Evolutionary conservation across 2,888 invertebrate species (phyloP).

Genomic region (Pecten maximus): DNA sequence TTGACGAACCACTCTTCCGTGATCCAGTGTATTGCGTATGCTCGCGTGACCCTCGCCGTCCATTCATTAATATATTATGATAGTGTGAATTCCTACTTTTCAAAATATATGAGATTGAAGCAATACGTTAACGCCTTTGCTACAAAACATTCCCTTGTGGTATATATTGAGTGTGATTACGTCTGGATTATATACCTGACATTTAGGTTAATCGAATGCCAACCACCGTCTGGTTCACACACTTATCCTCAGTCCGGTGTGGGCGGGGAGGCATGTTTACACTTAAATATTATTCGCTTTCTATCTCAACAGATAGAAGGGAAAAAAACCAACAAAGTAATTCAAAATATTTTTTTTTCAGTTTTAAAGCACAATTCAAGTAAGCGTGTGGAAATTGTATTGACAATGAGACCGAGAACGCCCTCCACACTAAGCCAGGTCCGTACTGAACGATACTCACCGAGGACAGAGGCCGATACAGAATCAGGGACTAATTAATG

Average conservation of each 20-base stretch:
- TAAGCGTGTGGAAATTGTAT: neutral
- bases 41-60: neutral
- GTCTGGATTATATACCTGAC: neutral
- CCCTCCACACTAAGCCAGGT: neutral
- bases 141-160: neutral
- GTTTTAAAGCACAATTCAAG: neutral
- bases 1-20: neutral
- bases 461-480: neutral
- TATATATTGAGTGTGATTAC: neutral
- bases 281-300: neutral
- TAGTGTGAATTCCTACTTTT: neutral
- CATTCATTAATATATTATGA: neutral
- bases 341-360: neutral
- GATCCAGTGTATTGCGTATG: neutral
- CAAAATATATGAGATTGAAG: neutral
- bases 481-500: neutral
- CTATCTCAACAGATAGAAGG: neutral
- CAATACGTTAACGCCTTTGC: neutral
- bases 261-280: constrained; percentile 5
- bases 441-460: neutral
- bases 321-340: neutral
- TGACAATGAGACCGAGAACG: neutral
- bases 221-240: neutral
- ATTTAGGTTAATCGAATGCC: neutral
- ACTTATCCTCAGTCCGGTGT: neutral